Evolutionary conservation across 2,888 invertebrate species (phyloP), one percentile per base, ranked within the genome.

Genomic region (Busseola fusca): DNA sequence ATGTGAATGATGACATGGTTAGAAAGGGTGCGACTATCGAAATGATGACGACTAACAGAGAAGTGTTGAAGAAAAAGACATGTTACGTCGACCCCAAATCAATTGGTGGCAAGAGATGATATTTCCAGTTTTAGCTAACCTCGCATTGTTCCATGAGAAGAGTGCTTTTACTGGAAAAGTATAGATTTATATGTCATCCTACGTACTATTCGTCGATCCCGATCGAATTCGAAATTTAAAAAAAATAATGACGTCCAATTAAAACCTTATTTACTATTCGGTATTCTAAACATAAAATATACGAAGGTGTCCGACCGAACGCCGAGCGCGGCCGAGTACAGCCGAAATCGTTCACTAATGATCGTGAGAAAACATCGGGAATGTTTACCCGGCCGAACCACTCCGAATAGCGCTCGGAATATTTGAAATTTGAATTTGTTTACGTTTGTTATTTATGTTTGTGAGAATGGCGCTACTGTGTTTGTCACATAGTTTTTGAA

Each of bases 311-410:
- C 85, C 78, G 62, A 72, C 64, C 71, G 68, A 74, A 69, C 76
- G 71, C 63, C 74, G 76, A 86, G 70, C 58, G 69, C 57, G 60
- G 72, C 65, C 72, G 82, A 84, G 72, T 48, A 73, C 64, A 78
- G 60, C 68, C 83, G 76, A 84, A 83, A 82, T 80, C 84, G 73
- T 68, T 79, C 67, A 76, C 86, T 89, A 89, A 89, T 88, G 89
- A 88, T 84, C 89, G 89, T 89, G 89, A 86, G 88, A 88, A 88
- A 80, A 82, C 80, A 82, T 80, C 77, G 74, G 83, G 84, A 85
- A 87, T 86, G 86, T 84, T 79, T 72, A 72, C 76, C 74, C 68
- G 71, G 70, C 77, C 78, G 78, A 74, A 63, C 69, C 74, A 64
- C 71, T 78, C 64, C 68, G 82, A 67, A 79, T 74, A 80, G 71